A percentile compares a stretch with the other conserved stretches of the same genome.
These are phyloP conservation scores for Corticium candelabrum DNA, from an alignment of 37 sponge, comb jelly and placozoan species.

Conservation along the genomic window DNA sequence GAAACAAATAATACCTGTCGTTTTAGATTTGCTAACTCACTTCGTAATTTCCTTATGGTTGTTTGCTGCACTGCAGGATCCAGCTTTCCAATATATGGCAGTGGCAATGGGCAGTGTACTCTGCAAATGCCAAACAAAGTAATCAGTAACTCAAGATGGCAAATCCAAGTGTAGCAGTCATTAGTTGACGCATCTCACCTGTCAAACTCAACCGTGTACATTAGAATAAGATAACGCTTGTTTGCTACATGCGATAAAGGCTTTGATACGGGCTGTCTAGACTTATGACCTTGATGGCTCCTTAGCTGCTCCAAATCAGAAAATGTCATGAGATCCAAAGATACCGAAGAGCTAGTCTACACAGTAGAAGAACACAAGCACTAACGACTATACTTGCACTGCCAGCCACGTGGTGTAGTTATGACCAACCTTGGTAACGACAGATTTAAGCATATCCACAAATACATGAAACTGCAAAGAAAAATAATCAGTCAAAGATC, in stretches of 20 bases:
- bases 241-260: no score
- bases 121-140: conserved; percentile 8
- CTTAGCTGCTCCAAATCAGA: background rate
- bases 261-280: no score
- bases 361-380: no score
- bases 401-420: background rate
- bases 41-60: conserved; percentile 44
- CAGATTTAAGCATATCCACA: background rate
- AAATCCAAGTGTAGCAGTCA: background rate
- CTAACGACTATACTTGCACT: background rate
- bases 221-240: background rate
- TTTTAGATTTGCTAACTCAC: conserved; percentile 32
- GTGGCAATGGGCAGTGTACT: conserved; percentile 77
- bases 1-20: background rate
- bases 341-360: background rate
- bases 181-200: background rate
- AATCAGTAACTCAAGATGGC: background rate
- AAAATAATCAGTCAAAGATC: no score
- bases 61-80: conserved; percentile 49
- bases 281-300: background rate
- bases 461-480: background rate
- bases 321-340: background rate
- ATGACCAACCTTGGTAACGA: background rate
- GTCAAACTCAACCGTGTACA: background rate
- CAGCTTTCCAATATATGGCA: conserved; percentile 60